phyloP scores from a whole-genome alignment of 1,140 invertebrate species.

The Aphis craccivora region DNA sequence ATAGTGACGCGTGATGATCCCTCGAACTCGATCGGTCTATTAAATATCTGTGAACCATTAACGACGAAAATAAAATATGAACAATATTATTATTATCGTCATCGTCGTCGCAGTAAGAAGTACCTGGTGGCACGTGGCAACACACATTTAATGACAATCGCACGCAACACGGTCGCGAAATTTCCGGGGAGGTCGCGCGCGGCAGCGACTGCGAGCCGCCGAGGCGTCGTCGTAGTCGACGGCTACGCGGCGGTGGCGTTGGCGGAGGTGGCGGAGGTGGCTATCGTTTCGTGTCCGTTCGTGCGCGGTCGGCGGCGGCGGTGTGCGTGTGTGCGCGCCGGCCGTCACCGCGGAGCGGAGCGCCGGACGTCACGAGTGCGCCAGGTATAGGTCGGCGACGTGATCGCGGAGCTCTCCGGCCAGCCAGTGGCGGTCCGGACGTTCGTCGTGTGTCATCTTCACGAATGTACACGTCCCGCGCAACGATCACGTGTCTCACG shows the following conservation, averaged over 20 bases:
- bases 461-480: constrained; percentile 37
- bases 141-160: not conserved
- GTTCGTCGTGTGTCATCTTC: constrained; percentile 56
- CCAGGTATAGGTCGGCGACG: constrained; percentile 55
- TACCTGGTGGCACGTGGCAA: not conserved
- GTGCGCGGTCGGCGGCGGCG: constrained; percentile 43
- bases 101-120: not conserved
- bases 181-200: not conserved
- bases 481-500: constrained; percentile 52
- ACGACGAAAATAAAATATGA: not conserved
- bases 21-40: not conserved
- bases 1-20: not conserved
- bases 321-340: constrained; percentile 24
- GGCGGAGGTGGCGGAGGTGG: not conserved
- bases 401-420: constrained; percentile 43
- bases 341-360: constrained; percentile 40
- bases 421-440: constrained; percentile 57
- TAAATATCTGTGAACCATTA: not conserved
- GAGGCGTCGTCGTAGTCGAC: not conserved
- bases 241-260: not conserved
- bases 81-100: not conserved
- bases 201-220: not conserved
- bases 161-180: not conserved
- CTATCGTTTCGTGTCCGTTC: constrained; percentile 48
- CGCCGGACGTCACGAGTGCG: constrained; percentile 56